A percentile compares a stretch with the other conserved stretches of the same genome.
Conservation (phyloP, 2,113 vertebrate species). For the Mola mola region DNA sequence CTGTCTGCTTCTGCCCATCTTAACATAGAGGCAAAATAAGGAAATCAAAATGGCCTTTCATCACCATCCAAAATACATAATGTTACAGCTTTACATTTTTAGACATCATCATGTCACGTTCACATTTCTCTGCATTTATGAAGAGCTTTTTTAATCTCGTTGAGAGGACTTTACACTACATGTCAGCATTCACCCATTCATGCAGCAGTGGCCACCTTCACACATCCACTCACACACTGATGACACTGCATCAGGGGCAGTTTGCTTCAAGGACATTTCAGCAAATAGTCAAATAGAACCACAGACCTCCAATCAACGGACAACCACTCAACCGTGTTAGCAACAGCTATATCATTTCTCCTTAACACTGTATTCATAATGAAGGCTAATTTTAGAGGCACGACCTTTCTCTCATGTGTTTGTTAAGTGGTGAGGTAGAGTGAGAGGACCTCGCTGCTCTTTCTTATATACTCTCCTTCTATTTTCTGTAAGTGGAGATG, state of each 20-base stretch:
- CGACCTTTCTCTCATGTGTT: slow-evolving; percentile 74
- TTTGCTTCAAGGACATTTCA: not conserved
- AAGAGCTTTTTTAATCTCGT: too few relatives aligned
- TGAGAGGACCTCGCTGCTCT: slow-evolving; percentile 20
- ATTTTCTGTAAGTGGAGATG: slow-evolving; percentile 66
- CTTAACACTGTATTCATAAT: slow-evolving; percentile 28
- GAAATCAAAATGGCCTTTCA: too few relatives aligned
- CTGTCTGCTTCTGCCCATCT: not conserved
- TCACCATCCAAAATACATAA: too few relatives aligned
- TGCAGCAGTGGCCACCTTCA: too few relatives aligned
- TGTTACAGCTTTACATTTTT: too few relatives aligned
- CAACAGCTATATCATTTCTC: slow-evolving; percentile 4
- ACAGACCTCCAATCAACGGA: not conserved
- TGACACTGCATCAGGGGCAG: not conserved
- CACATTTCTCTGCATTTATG: too few relatives aligned
- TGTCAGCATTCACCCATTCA: too few relatives aligned
- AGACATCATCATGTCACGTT: too few relatives aligned
- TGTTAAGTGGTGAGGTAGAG: slow-evolving; percentile 39
- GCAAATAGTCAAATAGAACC: not conserved
- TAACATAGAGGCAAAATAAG: not conserved
- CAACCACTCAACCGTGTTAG: not conserved
- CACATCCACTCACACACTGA: too few relatives aligned
- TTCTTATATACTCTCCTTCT: slow-evolving; percentile 23
- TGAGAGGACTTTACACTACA: too few relatives aligned
- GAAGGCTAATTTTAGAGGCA: slow-evolving; percentile 70